Evolutionary conservation across 2,888 invertebrate genomes (phyloP).

Genomic region (Lasioglossum marginatum): DNA sequence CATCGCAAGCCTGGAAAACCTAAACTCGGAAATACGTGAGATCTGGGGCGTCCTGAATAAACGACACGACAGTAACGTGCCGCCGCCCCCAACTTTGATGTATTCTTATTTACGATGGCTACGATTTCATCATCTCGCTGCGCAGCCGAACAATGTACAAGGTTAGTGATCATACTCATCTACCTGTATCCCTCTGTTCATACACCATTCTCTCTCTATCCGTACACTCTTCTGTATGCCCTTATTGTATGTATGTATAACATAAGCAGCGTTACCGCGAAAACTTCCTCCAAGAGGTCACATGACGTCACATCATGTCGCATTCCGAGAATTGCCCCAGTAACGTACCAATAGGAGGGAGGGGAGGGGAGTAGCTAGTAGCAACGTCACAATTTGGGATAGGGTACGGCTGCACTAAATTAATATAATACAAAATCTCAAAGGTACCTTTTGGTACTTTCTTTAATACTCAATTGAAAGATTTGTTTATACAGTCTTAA

Average conservation of each 20-base stretch:
- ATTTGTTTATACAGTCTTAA: too few relatives aligned
- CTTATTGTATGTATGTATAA: not conserved
- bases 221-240: not conserved
- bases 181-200: not conserved
- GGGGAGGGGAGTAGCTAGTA: not conserved
- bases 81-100: constrained; percentile 85
- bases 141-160: constrained; percentile 77
- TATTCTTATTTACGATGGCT: constrained; percentile 87
- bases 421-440: too few relatives aligned
- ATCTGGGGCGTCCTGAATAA: constrained; percentile 89
- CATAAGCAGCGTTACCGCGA: too few relatives aligned
- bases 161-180: constrained; percentile 63
- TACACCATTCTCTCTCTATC: not conserved
- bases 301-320: not conserved
- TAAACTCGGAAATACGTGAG: constrained; percentile 90
- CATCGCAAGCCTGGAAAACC: constrained; percentile 89
- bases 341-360: not conserved
- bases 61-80: constrained; percentile 86
- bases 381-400: too few relatives aligned
- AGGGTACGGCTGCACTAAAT: too few relatives aligned
- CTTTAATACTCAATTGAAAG: too few relatives aligned
- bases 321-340: too few relatives aligned
- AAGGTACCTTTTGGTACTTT: too few relatives aligned
- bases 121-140: constrained; percentile 78
- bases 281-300: too few relatives aligned